phyloP scores from a whole-genome alignment of 1,140 invertebrate species.

The Drosophila ironensis region DNA sequence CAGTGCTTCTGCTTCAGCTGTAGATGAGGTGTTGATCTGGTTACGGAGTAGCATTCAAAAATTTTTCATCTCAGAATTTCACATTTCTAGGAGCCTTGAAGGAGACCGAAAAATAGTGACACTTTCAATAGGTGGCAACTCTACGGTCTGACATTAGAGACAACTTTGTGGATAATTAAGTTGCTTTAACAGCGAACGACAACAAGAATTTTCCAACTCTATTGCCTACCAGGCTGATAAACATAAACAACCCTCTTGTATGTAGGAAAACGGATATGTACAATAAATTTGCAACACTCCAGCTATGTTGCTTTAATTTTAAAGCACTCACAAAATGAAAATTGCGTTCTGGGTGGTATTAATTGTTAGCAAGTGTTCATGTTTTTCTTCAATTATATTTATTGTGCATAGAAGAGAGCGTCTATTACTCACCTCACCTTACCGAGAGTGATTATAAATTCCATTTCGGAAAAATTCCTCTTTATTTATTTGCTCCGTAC shows the following conservation, averaged over 20 bases:
- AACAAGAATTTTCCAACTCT: no score
- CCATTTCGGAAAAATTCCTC: conserved; percentile 12
- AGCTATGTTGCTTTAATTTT: no score
- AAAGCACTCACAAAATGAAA: no score
- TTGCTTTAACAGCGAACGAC: no score
- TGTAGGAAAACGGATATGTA: no score
- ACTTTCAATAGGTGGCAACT: conserved; percentile 9
- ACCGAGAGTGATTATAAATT: conserved; percentile 18
- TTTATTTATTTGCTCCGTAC: conserved; percentile 23
- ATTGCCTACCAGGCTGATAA: no score
- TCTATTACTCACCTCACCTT: not conserved
- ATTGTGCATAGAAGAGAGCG: not conserved
- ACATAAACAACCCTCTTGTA: no score
- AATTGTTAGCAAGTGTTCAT: not conserved
- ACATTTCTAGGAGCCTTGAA: conserved; percentile 13
- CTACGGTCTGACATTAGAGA: not conserved
- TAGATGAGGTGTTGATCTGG: conserved; percentile 2
- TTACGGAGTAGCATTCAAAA: conserved; percentile 12
- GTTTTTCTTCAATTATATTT: conserved; percentile 15
- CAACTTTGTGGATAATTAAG: no score
- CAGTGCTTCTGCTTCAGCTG: not conserved
- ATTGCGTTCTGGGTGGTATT: no score
- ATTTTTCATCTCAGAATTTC: conserved; percentile 30
- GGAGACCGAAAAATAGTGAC: conserved; percentile 4
- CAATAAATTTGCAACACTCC: no score